phyloP scores from a whole-genome alignment of 2,113 vertebrate species.

The Pelvicachromis taeniatus region DNA sequence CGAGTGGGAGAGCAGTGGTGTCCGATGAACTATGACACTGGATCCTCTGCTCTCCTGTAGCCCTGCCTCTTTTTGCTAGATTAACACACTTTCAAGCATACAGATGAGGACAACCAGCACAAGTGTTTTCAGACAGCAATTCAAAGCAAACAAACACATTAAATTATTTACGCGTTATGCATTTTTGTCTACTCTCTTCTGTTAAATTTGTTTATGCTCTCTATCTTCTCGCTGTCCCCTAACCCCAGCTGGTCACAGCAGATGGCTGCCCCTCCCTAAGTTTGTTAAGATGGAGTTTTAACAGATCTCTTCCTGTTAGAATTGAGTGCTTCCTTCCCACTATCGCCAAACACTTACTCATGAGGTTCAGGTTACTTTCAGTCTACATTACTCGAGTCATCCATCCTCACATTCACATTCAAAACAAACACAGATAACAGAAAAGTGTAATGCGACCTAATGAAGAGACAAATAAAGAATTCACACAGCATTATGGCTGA shows the following conservation, averaged over 20 bases:
- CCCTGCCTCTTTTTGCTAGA: not conserved
- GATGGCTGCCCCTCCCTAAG: not conserved
- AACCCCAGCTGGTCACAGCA: not conserved
- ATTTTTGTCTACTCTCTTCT: not conserved
- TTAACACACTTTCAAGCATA: not conserved
- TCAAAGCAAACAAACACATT: not conserved
- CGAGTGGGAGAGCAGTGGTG: not conserved
- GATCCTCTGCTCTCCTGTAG: not conserved
- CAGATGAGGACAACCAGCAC: not conserved
- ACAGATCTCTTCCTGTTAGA: not conserved
- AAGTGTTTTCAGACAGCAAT: not conserved
- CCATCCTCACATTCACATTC: not conserved
- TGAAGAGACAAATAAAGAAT: not conserved
- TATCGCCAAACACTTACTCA: not conserved
- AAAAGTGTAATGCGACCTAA: not conserved
- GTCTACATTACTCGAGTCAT: not conserved
- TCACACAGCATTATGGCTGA: not conserved
- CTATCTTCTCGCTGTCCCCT: not conserved
- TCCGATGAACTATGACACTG: conserved; percentile 31
- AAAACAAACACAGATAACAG: not conserved
- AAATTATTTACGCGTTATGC: not conserved
- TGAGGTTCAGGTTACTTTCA: not conserved
- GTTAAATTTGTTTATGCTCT: not conserved
- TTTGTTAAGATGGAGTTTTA: not conserved
- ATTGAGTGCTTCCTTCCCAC: not conserved